These are phyloP conservation scores for Drepana falcataria DNA, from an alignment of 2,888 invertebrate genomes.

Conservation along the genomic window DNA sequence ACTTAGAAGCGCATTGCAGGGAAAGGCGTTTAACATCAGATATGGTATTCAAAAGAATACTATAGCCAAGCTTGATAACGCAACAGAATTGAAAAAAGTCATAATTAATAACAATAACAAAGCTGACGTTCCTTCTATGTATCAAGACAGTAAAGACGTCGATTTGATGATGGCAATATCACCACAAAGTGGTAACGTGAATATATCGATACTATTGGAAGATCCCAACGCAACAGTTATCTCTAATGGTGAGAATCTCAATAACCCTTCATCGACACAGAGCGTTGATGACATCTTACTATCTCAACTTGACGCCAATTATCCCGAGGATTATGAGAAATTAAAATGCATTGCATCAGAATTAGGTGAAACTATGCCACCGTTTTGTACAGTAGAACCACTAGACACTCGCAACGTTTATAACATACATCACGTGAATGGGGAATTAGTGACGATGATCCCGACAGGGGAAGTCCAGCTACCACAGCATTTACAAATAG, in stretches of 20 bases:
- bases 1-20: constrained; percentile 89
- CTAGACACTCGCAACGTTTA: constrained; percentile 75
- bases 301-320: constrained; percentile 82
- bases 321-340: constrained; percentile 90
- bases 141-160: constrained; percentile 62
- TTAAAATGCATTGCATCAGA: constrained; percentile 90
- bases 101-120: constrained; percentile 72
- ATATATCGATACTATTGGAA: constrained; percentile 72
- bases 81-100: constrained; percentile 59
- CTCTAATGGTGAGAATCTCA: constrained; percentile 57
- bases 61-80: constrained; percentile 59
- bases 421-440: constrained; percentile 73
- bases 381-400: constrained; percentile 81
- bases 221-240: constrained; percentile 62
- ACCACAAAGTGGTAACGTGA: constrained; percentile 60
- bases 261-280: constrained; percentile 75
- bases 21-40: constrained; percentile 81
- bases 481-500: constrained; percentile 76
- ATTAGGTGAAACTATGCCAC: constrained; percentile 86
- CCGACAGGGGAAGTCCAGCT: constrained; percentile 66
- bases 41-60: constrained; percentile 77
- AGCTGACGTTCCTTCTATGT: constrained; percentile 77
- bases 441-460: constrained; percentile 69
- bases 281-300: constrained; percentile 84
- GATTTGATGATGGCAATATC: constrained; percentile 63